These are phyloP conservation scores for Tautogolabrus adspersus DNA, from an alignment of 2,113 vertebrate genomes.

Conservation along the genomic window DNA sequence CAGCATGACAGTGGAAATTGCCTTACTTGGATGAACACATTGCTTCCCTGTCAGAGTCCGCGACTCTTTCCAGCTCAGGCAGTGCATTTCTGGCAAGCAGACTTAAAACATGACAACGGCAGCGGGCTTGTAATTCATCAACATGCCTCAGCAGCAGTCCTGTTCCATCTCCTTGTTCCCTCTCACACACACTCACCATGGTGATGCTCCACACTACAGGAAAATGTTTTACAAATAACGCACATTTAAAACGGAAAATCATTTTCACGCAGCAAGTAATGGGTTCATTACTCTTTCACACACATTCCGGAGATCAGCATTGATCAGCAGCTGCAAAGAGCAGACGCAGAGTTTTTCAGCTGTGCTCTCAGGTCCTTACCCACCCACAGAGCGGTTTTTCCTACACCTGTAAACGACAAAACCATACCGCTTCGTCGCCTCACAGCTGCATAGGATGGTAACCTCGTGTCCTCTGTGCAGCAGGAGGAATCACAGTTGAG, in stretches of 20 bases:
- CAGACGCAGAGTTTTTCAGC: slow-evolving; percentile 4
- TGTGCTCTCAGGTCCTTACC: slow-evolving; percentile 19
- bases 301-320: slow-evolving; percentile 33
- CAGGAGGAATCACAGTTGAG: slow-evolving; percentile 14
- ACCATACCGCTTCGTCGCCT: slow-evolving; percentile 22
- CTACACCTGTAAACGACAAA: slow-evolving; percentile 63
- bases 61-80: slow-evolving; percentile 46
- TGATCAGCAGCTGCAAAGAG: slow-evolving; percentile 35
- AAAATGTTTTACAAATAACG: slow-evolving; percentile 53
- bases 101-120: slow-evolving; percentile 67
- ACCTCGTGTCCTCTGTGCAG: slow-evolving; percentile 46
- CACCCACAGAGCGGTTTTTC: slow-evolving; percentile 39
- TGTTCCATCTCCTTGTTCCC: slow-evolving; percentile 46
- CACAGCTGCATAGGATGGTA: slow-evolving; percentile 48
- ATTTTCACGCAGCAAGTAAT: slow-evolving; percentile 19
- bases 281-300: slow-evolving; percentile 10
- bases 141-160: slow-evolving; percentile 33
- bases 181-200: slow-evolving; percentile 44
- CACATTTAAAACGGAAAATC: slow-evolving; percentile 38
- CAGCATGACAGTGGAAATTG: slow-evolving; percentile 40
- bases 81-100: slow-evolving; percentile 55
- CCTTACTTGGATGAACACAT: slow-evolving; percentile 42
- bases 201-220: slow-evolving; percentile 39
- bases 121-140: slow-evolving; percentile 61
- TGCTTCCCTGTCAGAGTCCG: slow-evolving; percentile 25